Conservation (phyloP, 2,888 invertebrate species). For the Allygus modestus region DNA sequence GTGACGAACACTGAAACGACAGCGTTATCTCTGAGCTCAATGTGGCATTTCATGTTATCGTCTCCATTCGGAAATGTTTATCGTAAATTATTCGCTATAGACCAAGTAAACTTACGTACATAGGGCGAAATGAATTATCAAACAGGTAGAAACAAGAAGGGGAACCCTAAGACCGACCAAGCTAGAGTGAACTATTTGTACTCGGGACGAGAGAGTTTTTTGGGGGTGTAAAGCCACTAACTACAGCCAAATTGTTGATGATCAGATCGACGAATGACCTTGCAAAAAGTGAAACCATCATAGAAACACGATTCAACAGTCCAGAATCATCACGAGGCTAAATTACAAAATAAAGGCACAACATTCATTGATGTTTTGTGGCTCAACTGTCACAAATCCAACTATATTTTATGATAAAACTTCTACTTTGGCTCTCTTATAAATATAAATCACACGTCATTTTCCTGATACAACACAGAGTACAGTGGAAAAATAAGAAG, state of each 20-base stretch:
- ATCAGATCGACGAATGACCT: background rate
- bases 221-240: background rate
- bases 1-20: no score
- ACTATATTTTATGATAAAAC: slow-evolving; percentile 7
- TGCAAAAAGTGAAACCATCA: background rate
- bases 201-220: background rate
- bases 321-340: background rate
- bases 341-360: slow-evolving; percentile 50
- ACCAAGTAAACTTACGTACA: no score
- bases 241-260: background rate
- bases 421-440: slow-evolving; percentile 29
- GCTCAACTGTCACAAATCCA: slow-evolving; percentile 11
- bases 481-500: slow-evolving; percentile 11
- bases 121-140: no score
- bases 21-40: no score
- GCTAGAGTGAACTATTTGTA: background rate
- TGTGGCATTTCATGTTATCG: no score
- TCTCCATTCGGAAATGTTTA: no score
- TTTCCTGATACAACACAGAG: background rate
- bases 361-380: slow-evolving; percentile 44
- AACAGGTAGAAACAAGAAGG: background rate
- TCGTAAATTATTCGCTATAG: no score
- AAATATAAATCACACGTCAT: slow-evolving; percentile 17
- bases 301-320: background rate
- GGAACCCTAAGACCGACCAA: background rate